Percentiles rank a stretch among this genome's conserved stretches.
These are phyloP conservation scores for Nemoura dubitans DNA, from an alignment of 2,888 invertebrate genomes.

Conservation along the genomic window DNA sequence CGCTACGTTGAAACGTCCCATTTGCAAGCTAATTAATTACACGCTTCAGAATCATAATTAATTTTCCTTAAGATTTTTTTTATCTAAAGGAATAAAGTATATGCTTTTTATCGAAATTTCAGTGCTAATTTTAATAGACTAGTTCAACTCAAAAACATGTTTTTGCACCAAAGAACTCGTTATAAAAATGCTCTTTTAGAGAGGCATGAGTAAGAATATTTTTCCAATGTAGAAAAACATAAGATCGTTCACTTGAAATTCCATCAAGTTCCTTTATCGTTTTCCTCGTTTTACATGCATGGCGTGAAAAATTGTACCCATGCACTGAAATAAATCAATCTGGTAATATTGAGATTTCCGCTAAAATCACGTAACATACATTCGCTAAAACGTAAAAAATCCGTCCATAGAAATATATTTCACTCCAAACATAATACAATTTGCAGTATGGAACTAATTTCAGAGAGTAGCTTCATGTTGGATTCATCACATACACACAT, in stretches of 20 bases:
- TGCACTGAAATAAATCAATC: neutral
- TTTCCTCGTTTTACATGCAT: neutral
- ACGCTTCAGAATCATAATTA: neutral
- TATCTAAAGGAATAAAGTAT: neutral
- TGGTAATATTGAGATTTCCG: neutral
- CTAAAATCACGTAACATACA: neutral
- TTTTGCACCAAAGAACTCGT: neutral
- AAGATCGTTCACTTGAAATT: neutral
- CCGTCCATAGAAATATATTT: neutral
- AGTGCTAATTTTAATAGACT: slow-evolving; percentile 3
- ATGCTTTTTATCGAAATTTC: neutral
- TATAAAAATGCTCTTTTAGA: neutral
- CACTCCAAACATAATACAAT: neutral
- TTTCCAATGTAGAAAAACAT: neutral
- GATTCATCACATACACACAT: neutral
- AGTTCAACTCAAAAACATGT: neutral
- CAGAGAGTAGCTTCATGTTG: neutral
- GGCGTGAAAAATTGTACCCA: neutral
- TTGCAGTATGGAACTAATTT: neutral
- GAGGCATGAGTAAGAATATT: neutral
- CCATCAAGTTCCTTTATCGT: neutral
- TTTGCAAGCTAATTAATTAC: neutral
- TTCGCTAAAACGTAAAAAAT: no score
- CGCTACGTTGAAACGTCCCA: neutral
- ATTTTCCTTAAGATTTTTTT: neutral